phyloP scores from a whole-genome alignment of 2,797 vertebrate genomes.

The Emys orbicularis region DNA sequence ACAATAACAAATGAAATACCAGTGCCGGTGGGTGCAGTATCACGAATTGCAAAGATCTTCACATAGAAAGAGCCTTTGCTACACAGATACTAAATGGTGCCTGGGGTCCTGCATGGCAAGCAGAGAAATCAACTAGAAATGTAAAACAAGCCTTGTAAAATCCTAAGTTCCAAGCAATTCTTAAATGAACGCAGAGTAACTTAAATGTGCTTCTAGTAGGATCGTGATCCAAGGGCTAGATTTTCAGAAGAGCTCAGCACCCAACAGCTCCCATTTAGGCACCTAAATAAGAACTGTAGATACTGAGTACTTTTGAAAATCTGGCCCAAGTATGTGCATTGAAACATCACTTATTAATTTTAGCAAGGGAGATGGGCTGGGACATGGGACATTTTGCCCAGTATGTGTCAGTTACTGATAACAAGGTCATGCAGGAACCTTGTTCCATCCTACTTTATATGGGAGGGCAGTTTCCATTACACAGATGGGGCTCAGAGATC shows the following conservation, averaged over 20 bases:
- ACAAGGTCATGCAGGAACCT: rapidly evolving
- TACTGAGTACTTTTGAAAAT: rapidly evolving
- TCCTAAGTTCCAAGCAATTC: background rate
- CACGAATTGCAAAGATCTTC: background rate
- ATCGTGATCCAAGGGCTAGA: background rate
- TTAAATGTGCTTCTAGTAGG: background rate
- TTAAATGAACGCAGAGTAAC: background rate
- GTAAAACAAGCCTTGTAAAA: rapidly evolving
- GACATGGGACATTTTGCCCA: rapidly evolving
- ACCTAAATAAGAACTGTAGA: background rate
- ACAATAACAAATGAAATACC: background rate
- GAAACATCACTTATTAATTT: background rate
- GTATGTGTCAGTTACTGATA: background rate
- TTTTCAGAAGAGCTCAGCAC: background rate
- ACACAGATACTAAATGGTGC: background rate
- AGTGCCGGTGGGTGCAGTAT: background rate
- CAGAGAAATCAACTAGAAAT: background rate
- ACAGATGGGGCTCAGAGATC: background rate
- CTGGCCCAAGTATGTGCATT: background rate
- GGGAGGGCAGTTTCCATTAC: background rate
- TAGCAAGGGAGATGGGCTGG: background rate
- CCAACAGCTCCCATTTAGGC: background rate
- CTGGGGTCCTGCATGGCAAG: rapidly evolving
- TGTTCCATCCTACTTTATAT: background rate
- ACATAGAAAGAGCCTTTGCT: background rate